Percentiles rank a stretch among this genome's conserved stretches.
Evolutionary conservation across 2,113 vertebrate species (phyloP).

Genomic region (Chaetorhynchus papuensis): DNA sequence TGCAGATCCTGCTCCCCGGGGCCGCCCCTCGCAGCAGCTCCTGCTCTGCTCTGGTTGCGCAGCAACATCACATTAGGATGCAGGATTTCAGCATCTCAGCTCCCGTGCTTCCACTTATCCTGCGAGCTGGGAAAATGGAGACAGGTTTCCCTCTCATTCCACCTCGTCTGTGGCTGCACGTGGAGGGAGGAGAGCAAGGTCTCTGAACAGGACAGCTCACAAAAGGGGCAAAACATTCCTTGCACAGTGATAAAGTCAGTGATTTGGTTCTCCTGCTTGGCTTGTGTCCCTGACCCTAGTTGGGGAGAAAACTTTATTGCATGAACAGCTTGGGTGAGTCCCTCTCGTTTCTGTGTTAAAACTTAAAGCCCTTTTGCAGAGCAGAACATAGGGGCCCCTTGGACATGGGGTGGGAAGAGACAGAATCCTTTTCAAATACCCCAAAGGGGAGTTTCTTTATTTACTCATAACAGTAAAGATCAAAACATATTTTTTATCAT

Average conservation of each 20-base stretch:
- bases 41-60: not conserved
- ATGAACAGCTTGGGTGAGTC: not conserved
- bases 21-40: not conserved
- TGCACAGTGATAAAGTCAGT: not conserved
- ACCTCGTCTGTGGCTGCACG: fast-evolving
- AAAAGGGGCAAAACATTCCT: not conserved
- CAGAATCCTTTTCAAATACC: not conserved
- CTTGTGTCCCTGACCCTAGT: not conserved
- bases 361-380: not conserved
- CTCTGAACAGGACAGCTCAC: not conserved
- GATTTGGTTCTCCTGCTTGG: not conserved
- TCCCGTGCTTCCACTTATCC: not conserved
- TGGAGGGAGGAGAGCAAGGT: not conserved
- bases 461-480: not conserved
- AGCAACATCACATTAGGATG: not conserved
- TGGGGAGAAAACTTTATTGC: not conserved
- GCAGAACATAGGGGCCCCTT: fast-evolving
- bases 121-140: not conserved
- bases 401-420: not conserved
- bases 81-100: not conserved
- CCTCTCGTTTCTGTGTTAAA: not conserved
- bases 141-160: not conserved
- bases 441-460: not conserved
- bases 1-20: not conserved
- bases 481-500: not conserved